A percentile compares a stretch with the other conserved stretches of the same genome.
phyloP scores from a whole-genome alignment of 2,113 vertebrate species.

The Crotalus tigris region DNA sequence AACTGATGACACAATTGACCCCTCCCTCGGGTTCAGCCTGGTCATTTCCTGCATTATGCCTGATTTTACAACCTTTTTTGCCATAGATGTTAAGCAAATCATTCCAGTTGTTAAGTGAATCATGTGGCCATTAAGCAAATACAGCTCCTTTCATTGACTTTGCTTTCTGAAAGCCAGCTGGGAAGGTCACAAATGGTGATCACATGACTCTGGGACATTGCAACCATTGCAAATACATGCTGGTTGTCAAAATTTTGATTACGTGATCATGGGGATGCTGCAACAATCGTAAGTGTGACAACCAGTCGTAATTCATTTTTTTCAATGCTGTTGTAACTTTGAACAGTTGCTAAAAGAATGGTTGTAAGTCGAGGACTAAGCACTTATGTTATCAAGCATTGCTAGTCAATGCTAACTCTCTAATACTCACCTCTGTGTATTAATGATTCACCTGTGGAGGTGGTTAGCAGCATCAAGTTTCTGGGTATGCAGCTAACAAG shows the following conservation, averaged over 20 bases:
- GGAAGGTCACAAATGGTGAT: neutral
- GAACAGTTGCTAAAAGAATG: neutral
- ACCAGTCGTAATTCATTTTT: neutral
- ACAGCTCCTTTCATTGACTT: neutral
- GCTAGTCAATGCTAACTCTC: neutral
- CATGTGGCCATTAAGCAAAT: neutral
- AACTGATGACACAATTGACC: neutral
- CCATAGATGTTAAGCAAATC: neutral
- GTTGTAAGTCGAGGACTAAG: neutral
- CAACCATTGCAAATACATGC: neutral
- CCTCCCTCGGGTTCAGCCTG: neutral
- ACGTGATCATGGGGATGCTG: neutral
- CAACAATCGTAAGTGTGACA: neutral
- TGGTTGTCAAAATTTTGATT: neutral
- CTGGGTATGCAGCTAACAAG: no score
- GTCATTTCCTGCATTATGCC: neutral
- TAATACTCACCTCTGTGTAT: neutral
- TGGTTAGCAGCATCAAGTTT: no score
- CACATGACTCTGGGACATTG: neutral
- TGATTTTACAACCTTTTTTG: neutral
- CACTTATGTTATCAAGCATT: neutral
- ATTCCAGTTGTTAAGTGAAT: neutral
- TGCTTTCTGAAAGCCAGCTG: neutral
- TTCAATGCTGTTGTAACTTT: neutral
- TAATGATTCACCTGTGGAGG: no score